Base-by-base conservation (phyloP, 2,113 vertebrate species). In the Psephotus haematonotus region DNA sequence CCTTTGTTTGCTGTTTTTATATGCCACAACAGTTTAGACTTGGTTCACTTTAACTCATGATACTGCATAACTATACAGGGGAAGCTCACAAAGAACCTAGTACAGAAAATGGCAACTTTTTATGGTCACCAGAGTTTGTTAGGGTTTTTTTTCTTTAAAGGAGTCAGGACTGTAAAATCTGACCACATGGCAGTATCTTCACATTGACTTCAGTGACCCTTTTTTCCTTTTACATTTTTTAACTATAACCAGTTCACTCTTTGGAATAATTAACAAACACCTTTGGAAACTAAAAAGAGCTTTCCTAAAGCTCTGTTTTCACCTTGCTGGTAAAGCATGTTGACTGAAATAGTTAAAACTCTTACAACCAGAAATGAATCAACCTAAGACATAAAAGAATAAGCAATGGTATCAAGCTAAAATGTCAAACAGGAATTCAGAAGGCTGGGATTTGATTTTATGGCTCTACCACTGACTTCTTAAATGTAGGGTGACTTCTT, bases 1-100 rank as follows among this genome's bases (percentile, higher is more conserved):
- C 92, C 75, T 97, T 94, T 95, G 93, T 93, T 95, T 93, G 91
- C 90, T 89, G 70, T 37, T 96, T 98, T 96, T 78, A 77, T 86
- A 78, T 92, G 95, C 95, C 79, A 92, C 72, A 92, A 92, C 72
- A 69, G 76, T 65, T 97, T 92, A 84, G 69, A 87, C 92, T 85
- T 87, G 93, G 81, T 64, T 88, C 90, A 22, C 82, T 93, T 85
- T 94, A 52, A 52, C 65, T 94, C 90, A 13, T 27, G 71, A 75
- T 91, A 47, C 77, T 31, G 49, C 13, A 14, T 20, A 77, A 49
- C 8, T 53, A 14, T 10, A 28, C 2, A 10, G 47, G 33, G 52
- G 62, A 88, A 71, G 72, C 79, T 83, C 93, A 22, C 4, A 3
- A 50, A n/a, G 57, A 88, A 49, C 19, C 59, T 39, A 5, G 35